Conservation (phyloP, 1,140 invertebrate genomes). For the Nasonia giraulti region DNA sequence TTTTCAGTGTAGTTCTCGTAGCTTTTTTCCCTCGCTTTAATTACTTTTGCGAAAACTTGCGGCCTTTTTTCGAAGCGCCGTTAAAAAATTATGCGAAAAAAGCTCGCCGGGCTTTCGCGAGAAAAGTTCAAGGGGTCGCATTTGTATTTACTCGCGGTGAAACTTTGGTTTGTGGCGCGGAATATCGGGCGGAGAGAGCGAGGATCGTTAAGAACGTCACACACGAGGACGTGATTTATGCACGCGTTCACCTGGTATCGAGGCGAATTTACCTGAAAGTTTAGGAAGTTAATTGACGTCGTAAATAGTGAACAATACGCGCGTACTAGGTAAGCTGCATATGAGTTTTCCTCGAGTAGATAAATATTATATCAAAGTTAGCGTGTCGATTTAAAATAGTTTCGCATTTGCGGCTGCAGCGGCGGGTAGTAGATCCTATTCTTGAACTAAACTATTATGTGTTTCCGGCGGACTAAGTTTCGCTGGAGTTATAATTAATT, state of each 20-base stretch:
- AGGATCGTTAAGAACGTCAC: not conserved
- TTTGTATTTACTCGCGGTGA: not conserved
- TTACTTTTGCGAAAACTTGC: not conserved
- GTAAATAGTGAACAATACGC: not conserved
- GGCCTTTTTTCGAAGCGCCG: not conserved
- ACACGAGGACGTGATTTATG: not conserved
- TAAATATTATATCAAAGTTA: not conserved
- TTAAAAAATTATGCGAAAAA: not conserved
- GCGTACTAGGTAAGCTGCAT: not conserved
- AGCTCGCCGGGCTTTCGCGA: not conserved
- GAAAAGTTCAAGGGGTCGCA: not conserved
- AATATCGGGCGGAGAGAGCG: no score
- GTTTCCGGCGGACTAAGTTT: conserved; percentile 3
- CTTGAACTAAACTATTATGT: conserved; percentile 16
- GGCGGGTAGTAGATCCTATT: not conserved
- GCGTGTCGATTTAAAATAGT: not conserved
- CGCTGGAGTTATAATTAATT: conserved; percentile 33
- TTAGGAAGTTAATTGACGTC: not conserved
- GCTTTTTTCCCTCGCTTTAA: not conserved
- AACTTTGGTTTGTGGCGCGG: not conserved
- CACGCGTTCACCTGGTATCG: not conserved
- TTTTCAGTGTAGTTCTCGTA: not conserved
- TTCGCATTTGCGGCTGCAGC: no score
- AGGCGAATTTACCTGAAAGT: not conserved
- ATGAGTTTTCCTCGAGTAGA: not conserved